These are phyloP conservation scores for Neoscelio sp. DNA, from an alignment of 2,888 invertebrate species.

Conservation along the genomic window DNA sequence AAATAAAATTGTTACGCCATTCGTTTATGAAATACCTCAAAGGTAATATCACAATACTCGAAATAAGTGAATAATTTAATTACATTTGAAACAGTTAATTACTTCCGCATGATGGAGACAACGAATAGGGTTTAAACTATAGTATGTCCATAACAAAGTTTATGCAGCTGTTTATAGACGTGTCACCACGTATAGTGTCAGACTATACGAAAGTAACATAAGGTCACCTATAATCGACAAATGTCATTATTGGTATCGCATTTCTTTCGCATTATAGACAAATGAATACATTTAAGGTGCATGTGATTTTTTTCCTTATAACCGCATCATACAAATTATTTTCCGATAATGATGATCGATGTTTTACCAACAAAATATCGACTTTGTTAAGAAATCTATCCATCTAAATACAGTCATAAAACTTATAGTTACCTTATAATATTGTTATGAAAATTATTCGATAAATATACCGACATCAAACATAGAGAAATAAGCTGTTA, in stretches of 20 bases:
- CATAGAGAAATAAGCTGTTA: no score
- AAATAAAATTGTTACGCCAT: constrained; percentile 28
- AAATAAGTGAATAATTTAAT: constrained; percentile 50
- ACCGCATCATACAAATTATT: constrained; percentile 14
- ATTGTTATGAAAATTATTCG: constrained; percentile 14
- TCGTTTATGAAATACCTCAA: constrained; percentile 5
- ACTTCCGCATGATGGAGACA: constrained; percentile 21
- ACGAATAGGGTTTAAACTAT: constrained; percentile 17
- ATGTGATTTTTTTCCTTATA: not conserved
- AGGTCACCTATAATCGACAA: constrained; percentile 43
- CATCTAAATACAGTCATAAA: constrained; percentile 15
- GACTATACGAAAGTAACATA: constrained; percentile 30
- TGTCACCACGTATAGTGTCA: constrained; percentile 24
- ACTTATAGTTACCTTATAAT: constrained; percentile 15
- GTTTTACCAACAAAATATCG: constrained; percentile 34
- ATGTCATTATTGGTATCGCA: constrained; percentile 19
- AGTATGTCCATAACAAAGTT: constrained; percentile 27
- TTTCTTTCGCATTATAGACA: constrained; percentile 18
- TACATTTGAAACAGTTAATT: constrained; percentile 18
- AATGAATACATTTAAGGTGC: not conserved
- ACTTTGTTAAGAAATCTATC: constrained; percentile 18
- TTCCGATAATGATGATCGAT: constrained; percentile 14
- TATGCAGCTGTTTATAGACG: constrained; percentile 31
- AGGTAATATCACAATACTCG: constrained; percentile 13
- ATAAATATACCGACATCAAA: constrained; percentile 10